These are phyloP conservation scores for Plodia interpunctella DNA, from an alignment of 1,140 invertebrate species.

Conservation along the genomic window DNA sequence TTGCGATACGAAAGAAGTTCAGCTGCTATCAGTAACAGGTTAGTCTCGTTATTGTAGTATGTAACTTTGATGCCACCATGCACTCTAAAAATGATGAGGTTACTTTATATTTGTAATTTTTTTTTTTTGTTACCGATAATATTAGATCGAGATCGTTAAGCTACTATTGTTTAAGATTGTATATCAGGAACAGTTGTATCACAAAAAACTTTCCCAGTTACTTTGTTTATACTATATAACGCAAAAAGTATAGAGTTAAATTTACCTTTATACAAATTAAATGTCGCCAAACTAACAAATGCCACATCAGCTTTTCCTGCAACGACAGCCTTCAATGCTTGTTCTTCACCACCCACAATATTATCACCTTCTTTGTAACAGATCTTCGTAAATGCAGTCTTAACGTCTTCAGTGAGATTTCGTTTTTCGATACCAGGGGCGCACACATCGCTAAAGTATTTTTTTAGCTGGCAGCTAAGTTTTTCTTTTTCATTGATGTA, in stretches of 20 bases:
- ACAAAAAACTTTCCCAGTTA: too few relatives aligned
- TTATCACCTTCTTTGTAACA: conserved; percentile 49
- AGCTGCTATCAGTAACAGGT: too few relatives aligned
- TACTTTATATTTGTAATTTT: too few relatives aligned
- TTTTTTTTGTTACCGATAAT: too few relatives aligned
- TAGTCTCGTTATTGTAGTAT: too few relatives aligned
- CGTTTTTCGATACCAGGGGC: conserved; percentile 70
- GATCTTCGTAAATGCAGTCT: conserved; percentile 36
- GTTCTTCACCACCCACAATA: conserved; percentile 74
- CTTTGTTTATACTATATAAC: too few relatives aligned
- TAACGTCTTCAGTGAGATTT: conserved; percentile 22
- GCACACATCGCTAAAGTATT: conserved; percentile 82
- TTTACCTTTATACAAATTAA: conserved; percentile 79
- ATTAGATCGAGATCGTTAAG: too few relatives aligned
- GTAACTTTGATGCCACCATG: too few relatives aligned
- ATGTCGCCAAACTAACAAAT: conserved; percentile 86
- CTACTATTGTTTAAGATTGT: too few relatives aligned
- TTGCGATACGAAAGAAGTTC: too few relatives aligned
- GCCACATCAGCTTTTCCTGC: conserved; percentile 89
- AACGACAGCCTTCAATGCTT: conserved; percentile 88
- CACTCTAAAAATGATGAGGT: too few relatives aligned
- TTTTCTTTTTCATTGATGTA: conserved; percentile 69
- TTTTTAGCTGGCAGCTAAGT: conserved; percentile 68
- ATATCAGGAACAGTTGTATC: too few relatives aligned
- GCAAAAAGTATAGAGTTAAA: conserved; percentile 1